phyloP scores from a whole-genome alignment of 1,140 invertebrate genomes.

The Andricus grossulariae region DNA sequence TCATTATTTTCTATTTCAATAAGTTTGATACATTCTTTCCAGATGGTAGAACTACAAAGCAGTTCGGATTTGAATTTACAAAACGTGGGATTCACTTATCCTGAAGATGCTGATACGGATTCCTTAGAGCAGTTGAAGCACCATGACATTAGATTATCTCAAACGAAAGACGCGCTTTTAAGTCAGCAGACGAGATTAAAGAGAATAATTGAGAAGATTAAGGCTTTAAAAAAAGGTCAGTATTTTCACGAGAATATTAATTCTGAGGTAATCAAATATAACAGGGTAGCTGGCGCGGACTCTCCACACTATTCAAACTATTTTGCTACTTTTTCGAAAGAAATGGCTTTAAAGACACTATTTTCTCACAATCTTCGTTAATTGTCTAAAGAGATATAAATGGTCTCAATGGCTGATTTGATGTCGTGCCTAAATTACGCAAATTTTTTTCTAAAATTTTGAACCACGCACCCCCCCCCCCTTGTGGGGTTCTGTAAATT shows the following conservation, averaged over 20 bases:
- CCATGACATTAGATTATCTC: slow-evolving; percentile 80
- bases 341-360: no score
- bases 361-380: no score
- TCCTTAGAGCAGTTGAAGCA: slow-evolving; percentile 80
- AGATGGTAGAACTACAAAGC: slow-evolving; percentile 80
- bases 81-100: slow-evolving; percentile 82
- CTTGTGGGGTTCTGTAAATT: no score
- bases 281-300: no score
- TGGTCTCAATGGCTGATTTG: no score
- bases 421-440: no score
- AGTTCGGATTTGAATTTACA: slow-evolving; percentile 76
- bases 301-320: no score
- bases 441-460: no score
- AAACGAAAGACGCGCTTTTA: slow-evolving; percentile 79
- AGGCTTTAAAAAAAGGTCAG: slow-evolving; percentile 65
- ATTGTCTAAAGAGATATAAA: no score
- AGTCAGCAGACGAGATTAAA: slow-evolving; percentile 81
- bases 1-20: slow-evolving; percentile 29
- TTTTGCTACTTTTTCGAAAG: no score
- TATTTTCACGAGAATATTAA: neutral
- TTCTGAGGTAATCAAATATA: no score
- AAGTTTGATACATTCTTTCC: slow-evolving; percentile 49
- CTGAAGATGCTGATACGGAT: slow-evolving; percentile 79
- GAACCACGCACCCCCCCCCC: no score
- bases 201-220: slow-evolving; percentile 69